These are phyloP conservation scores for Protosalanx chinensis DNA, from an alignment of 2,797 vertebrate genomes.

Conservation along the genomic window DNA sequence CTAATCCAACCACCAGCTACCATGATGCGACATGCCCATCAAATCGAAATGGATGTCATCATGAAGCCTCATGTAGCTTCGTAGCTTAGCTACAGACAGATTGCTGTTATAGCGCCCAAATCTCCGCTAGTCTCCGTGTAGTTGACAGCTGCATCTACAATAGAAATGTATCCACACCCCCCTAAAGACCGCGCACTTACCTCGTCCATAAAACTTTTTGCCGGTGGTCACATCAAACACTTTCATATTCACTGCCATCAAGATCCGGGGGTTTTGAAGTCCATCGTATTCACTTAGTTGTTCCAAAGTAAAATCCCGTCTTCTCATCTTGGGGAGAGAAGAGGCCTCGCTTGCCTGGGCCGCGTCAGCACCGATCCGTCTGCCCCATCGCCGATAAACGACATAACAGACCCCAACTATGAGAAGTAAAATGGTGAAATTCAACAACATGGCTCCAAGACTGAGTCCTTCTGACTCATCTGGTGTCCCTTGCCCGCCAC, in stretches of 20 bases:
- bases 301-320: constrained; percentile 92
- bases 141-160: not conserved
- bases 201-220: constrained; percentile 94
- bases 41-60: too few relatives aligned
- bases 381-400: constrained; percentile 84
- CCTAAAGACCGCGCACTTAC: constrained; percentile 70
- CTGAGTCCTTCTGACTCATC: constrained; percentile 69
- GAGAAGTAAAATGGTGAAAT: constrained; percentile 70
- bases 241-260: constrained; percentile 97
- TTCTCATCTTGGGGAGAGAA: constrained; percentile 91
- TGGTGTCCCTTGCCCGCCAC: constrained; percentile 65
- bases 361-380: constrained; percentile 72
- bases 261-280: constrained; percentile 85
- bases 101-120: constrained; percentile 5
- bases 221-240: constrained; percentile 96
- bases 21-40: too few relatives aligned
- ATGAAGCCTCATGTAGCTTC: too few relatives aligned
- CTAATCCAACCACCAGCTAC: too few relatives aligned
- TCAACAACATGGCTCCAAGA: constrained; percentile 78
- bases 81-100: not conserved
- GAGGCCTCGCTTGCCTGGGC: constrained; percentile 79
- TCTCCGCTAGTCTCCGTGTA: not conserved
- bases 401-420: constrained; percentile 76
- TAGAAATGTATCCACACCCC: too few relatives aligned
- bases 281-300: constrained; percentile 94